phyloP scores from a whole-genome alignment of 2,113 vertebrate genomes.

The Lophura nycthemera region DNA sequence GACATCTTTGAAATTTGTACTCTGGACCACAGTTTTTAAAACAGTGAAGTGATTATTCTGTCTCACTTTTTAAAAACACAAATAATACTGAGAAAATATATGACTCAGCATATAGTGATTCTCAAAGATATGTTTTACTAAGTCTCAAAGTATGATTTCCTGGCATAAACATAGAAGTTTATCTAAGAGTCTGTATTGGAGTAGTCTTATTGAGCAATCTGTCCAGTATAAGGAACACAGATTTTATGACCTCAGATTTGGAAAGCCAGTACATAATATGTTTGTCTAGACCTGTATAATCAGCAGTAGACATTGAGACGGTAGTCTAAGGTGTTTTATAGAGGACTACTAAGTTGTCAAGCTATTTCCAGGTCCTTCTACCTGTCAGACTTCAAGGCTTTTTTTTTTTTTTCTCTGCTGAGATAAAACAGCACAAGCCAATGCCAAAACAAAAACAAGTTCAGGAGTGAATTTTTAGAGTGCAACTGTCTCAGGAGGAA shows the following conservation, averaged over 20 bases:
- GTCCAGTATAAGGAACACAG: not conserved
- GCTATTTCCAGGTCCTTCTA: not conserved
- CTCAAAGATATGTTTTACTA: not conserved
- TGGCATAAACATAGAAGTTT: not conserved
- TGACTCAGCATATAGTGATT: not conserved
- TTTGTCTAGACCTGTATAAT: conserved; percentile 38
- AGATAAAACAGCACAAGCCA: not conserved
- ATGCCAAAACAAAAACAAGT: not conserved
- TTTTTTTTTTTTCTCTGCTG: not conserved
- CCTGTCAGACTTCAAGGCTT: not conserved
- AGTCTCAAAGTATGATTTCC: not conserved
- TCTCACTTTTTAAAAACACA: not conserved
- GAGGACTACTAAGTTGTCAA: not conserved
- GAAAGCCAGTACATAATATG: not conserved
- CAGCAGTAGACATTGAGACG: not conserved
- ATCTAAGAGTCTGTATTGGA: not conserved
- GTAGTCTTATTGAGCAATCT: not conserved
- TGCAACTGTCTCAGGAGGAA: not conserved
- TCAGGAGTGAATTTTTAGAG: not conserved
- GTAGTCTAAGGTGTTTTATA: not conserved
- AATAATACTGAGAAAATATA: not conserved
- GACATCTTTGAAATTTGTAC: not conserved
- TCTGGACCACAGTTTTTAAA: not conserved
- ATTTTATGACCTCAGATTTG: conserved; percentile 12
- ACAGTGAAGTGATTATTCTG: not conserved